These are phyloP conservation scores for Nycteola revayana DNA, from an alignment of 2,888 invertebrate species.

Conservation along the genomic window DNA sequence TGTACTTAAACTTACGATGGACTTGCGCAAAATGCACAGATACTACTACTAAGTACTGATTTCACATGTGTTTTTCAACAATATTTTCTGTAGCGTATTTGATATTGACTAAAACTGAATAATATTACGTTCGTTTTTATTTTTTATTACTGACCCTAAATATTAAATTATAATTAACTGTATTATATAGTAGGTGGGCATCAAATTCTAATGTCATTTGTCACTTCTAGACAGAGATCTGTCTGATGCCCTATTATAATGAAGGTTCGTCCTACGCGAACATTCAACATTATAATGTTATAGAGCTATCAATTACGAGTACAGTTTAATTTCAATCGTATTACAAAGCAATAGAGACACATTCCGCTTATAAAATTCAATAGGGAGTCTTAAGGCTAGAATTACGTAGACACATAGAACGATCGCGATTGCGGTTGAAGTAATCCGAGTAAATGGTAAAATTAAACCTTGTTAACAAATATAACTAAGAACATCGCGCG, in stretches of 20 bases:
- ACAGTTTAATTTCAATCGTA: slow-evolving; percentile 30
- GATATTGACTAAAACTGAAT: no score
- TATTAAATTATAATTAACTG: no score
- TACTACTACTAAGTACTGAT: no score
- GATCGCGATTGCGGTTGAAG: slow-evolving; percentile 52
- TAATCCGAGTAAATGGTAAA: slow-evolving; percentile 57
- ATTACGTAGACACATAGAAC: slow-evolving; percentile 46
- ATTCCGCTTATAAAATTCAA: slow-evolving; percentile 19
- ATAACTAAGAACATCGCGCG: slow-evolving; percentile 27
- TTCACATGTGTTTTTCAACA: no score
- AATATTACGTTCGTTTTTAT: no score
- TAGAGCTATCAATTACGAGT: slow-evolving; percentile 13
- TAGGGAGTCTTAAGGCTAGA: slow-evolving; percentile 39
- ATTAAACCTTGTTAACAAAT: slow-evolving; percentile 47
- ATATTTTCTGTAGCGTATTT: no score
- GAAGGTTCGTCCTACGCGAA: slow-evolving; percentile 44
- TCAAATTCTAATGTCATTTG: slow-evolving; percentile 40
- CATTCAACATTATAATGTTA: slow-evolving; percentile 32
- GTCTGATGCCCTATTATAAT: slow-evolving; percentile 40
- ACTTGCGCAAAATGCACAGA: no score
- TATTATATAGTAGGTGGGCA: slow-evolving; percentile 50
- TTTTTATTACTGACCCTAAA: no score
- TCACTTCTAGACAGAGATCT: slow-evolving; percentile 41
- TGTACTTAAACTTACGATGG: no score
- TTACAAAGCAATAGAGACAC: slow-evolving; percentile 20